Percentiles rank a stretch among this genome's conserved stretches.
Conservation (phyloP, 2,888 invertebrate species). For the Pheosia tremula region DNA sequence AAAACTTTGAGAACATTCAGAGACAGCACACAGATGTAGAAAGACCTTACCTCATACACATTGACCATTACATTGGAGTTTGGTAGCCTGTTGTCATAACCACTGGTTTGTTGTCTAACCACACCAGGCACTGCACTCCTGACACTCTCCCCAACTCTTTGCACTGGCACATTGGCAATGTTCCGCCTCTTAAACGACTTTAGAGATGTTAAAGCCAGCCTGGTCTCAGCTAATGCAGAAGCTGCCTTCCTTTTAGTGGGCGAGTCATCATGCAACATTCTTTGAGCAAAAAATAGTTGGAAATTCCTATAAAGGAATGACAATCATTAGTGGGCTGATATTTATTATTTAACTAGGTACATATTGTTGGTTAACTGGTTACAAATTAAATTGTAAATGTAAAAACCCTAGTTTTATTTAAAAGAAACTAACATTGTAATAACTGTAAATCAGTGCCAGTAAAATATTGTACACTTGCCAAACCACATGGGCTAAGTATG, state of each 20-base stretch:
- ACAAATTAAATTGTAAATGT: not conserved
- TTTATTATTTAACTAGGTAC: no score
- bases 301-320: slow-evolving; percentile 86
- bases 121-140: slow-evolving; percentile 81
- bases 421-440: not conserved
- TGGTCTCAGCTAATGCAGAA: slow-evolving; percentile 87
- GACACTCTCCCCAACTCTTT: slow-evolving; percentile 83
- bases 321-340: slow-evolving; percentile 1
- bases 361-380: not conserved
- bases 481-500: not conserved
- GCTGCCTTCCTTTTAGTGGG: slow-evolving; percentile 84
- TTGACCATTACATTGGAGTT: slow-evolving; percentile 81
- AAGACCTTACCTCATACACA: slow-evolving; percentile 80
- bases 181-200: slow-evolving; percentile 87
- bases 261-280: slow-evolving; percentile 87
- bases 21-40: not conserved
- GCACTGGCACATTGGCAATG: slow-evolving; percentile 75
- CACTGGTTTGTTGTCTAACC: slow-evolving; percentile 74
- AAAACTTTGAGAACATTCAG: no score
- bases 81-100: slow-evolving; percentile 62
- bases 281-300: slow-evolving; percentile 88
- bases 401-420: not conserved
- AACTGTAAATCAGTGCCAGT: not conserved
- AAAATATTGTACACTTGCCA: not conserved
- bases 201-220: slow-evolving; percentile 90